Conservation (phyloP, 2,888 invertebrate genomes). For the Molanna angustata region DNA sequence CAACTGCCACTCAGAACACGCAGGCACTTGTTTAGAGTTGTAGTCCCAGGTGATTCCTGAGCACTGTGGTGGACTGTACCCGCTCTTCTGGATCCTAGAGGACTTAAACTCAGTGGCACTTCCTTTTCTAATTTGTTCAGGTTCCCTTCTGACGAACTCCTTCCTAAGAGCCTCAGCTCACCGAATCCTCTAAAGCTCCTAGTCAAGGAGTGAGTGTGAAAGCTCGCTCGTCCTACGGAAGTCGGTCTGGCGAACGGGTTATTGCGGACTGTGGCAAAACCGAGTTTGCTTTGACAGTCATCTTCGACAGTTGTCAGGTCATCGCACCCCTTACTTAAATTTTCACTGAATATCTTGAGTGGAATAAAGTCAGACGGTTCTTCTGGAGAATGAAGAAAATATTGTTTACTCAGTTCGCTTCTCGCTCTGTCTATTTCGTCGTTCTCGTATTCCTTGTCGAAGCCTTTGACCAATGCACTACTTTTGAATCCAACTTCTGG, state of each 20-base stretch:
- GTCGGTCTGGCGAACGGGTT: constrained; percentile 43
- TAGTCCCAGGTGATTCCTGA: constrained; percentile 39
- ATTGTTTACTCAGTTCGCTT: constrained; percentile 23
- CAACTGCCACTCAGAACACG: constrained; percentile 74
- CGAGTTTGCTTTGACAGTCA: constrained; percentile 40
- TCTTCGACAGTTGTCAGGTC: constrained; percentile 31
- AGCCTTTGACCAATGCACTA: constrained; percentile 27
- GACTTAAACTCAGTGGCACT: constrained; percentile 29
- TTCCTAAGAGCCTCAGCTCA: constrained; percentile 44
- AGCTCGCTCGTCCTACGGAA: constrained; percentile 37
- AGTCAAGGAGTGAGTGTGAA: constrained; percentile 48
- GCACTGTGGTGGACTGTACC: constrained; percentile 36
- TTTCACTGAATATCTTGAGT: constrained; percentile 44
- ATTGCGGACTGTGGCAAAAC: constrained; percentile 49
- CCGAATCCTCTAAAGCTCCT: constrained; percentile 38
- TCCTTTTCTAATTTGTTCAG: constrained; percentile 43
- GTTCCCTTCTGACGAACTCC: constrained; percentile 73
- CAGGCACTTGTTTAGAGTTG: constrained; percentile 66
- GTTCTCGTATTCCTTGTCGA: constrained; percentile 24
- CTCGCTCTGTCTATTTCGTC: constrained; percentile 29
- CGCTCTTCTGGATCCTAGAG: constrained; percentile 31
- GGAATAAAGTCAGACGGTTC: constrained; percentile 47
- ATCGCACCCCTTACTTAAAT: constrained; percentile 34
- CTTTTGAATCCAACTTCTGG: constrained; percentile 26
- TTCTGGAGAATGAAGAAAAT: constrained; percentile 31